phyloP scores from a whole-genome alignment of 2,797 vertebrate genomes.

The Oreortyx pictus region DNA sequence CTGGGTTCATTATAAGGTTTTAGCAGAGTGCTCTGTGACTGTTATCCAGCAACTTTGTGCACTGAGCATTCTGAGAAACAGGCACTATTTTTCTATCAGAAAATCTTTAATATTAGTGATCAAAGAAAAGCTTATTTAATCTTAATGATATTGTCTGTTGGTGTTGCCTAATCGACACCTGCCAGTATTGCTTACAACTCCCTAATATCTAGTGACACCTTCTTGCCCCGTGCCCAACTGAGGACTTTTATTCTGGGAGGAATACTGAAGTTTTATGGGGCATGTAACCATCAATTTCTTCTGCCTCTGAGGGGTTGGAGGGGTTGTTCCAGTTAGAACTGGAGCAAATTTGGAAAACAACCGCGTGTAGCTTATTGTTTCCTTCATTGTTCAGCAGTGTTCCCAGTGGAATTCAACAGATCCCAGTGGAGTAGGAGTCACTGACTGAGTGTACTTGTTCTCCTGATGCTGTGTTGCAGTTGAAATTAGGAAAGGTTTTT shows the following conservation, averaged over 20 bases:
- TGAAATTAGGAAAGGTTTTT: background rate
- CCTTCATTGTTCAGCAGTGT: background rate
- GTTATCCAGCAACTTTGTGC: background rate
- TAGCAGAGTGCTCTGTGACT: background rate
- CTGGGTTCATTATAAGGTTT: background rate
- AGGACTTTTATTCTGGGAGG: background rate
- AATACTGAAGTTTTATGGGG: background rate
- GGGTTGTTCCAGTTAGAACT: background rate
- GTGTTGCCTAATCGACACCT: background rate
- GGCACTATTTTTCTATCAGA: background rate
- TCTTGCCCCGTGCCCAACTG: background rate
- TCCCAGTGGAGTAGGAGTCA: too few relatives aligned
- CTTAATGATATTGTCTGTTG: background rate
- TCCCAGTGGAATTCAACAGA: background rate
- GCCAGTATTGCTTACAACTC: fast-evolving
- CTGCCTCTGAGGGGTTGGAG: background rate
- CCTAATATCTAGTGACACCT: background rate
- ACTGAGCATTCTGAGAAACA: background rate
- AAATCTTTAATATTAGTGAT: background rate
- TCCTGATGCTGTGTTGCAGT: background rate
- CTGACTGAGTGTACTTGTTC: background rate
- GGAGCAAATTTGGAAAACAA: background rate
- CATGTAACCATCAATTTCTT: background rate
- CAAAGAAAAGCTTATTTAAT: background rate
- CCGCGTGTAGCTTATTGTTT: background rate